Evolutionary conservation across 2,888 invertebrate species (phyloP), one percentile per base, ranked within the genome.

Genomic region (Nomada flava): DNA sequence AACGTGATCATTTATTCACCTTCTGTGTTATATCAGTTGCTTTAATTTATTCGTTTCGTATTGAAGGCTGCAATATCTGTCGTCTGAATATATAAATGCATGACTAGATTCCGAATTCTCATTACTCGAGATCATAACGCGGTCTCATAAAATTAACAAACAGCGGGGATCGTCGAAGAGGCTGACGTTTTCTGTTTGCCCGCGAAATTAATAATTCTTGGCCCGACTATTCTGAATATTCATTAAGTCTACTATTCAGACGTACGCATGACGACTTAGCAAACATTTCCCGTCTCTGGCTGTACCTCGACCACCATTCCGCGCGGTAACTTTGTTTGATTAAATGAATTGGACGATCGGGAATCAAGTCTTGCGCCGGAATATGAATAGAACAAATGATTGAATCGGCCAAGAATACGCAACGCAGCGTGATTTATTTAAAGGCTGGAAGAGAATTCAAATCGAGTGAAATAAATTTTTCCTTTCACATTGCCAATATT

Each of bases 171-270:
- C 11, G 44, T n/a, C 29, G 26, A 71, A 57, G 18, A 11, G 50
- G 23, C 20, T 55, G 63, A 47, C 62, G 50, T 70, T 73, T 64
- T 81, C 59, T 29, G 70, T 76, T 79, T 26, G 47, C 50, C 23
- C 23, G 65, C 10, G 62, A 68, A 64, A 87, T 87, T 86, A 86
- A 87, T 80, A 87, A 79, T 85, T 70, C 68, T 52, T 57, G 71
- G 42, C 36, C 26, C 55, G 15, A 10, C 15, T 10, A 13, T 29
- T 9, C 7, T 82, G 82, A 78, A 86, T 86, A 86, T 86, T 86
- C 84, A 86, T 86, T 65, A 74, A 64, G 47, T 23, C 29, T 44
- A 29, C 47, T 47, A 59, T 59, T 57, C 65, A 55, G 73, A 62
- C 53, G 44, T 10, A 52, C 42, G 63, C 60, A 60, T 20, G 13